phyloP scores from a whole-genome alignment of 1,140 invertebrate genomes.

The Formica selysi region DNA sequence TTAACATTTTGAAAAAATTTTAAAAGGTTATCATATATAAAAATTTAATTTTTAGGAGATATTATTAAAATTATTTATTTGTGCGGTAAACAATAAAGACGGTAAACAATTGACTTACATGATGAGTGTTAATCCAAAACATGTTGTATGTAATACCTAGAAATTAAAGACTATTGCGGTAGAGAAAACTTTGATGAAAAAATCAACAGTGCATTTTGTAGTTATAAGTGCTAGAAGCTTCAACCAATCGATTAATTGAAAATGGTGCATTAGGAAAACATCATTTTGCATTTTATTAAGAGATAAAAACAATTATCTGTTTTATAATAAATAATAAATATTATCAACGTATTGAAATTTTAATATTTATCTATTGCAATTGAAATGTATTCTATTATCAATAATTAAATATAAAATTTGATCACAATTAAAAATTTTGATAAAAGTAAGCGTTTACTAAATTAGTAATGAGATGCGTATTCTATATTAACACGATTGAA shows the following conservation, averaged over 20 bases:
- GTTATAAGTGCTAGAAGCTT: constrained; percentile 7
- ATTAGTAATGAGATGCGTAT: background rate
- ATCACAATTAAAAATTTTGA: background rate
- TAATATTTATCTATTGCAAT: background rate
- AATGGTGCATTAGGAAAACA: background rate
- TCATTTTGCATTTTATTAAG: background rate
- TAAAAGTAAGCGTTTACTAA: background rate
- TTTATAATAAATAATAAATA: no score
- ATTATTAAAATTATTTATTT: no score
- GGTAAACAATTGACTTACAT: no score
- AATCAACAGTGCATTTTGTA: background rate
- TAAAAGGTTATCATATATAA: no score
- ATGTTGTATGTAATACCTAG: background rate
- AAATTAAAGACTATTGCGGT: background rate
- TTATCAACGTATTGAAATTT: background rate
- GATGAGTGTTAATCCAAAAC: background rate
- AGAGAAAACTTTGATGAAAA: background rate
- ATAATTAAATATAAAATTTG: no score
- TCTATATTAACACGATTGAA: background rate
- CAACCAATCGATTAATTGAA: background rate
- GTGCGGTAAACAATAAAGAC: no score
- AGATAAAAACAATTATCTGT: background rate
- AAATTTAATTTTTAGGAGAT: no score
- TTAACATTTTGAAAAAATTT: no score
- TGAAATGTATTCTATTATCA: background rate